Conservation (phyloP, 2,797 vertebrate genomes). For the Pogonophryne albipinna region DNA sequence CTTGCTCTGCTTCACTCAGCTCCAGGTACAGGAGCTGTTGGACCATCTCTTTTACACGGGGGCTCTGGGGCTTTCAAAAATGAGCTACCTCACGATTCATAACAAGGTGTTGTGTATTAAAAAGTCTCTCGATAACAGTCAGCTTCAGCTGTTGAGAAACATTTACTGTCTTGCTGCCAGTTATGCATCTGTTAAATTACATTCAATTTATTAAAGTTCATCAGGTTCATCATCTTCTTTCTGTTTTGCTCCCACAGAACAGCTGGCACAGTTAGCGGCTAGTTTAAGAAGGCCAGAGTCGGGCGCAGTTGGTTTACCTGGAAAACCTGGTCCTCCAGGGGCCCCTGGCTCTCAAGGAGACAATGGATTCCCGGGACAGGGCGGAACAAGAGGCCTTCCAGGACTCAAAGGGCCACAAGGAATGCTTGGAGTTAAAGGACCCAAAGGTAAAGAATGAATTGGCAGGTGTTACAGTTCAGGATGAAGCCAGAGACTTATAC, state of each 20-base stretch:
- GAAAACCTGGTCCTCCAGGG: conserved; percentile 92
- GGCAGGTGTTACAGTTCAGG: neutral
- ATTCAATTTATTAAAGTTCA: neutral
- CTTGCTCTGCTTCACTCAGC: conserved; percentile 41
- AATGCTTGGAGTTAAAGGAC: conserved; percentile 89
- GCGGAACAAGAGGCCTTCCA: conserved; percentile 92
- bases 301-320: conserved; percentile 92
- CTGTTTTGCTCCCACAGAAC: conserved; percentile 85
- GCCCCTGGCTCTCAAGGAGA: conserved; percentile 90
- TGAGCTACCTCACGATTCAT: conserved; percentile 39
- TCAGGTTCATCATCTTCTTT: conserved; percentile 20
- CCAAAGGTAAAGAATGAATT: conserved; percentile 87
- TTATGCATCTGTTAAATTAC: conserved; percentile 5
- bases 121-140: conserved; percentile 18
- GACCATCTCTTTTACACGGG: conserved; percentile 19
- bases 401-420: conserved; percentile 96
- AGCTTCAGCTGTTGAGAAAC: conserved; percentile 21
- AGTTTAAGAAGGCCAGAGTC: conserved; percentile 95
- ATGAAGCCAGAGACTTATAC: neutral
- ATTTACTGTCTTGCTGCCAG: neutral
- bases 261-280: conserved; percentile 95
- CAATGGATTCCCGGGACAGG: conserved; percentile 95
- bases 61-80: conserved; percentile 49
- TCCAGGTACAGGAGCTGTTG: conserved; percentile 30
- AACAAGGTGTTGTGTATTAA: conserved; percentile 20